phyloP scores from a whole-genome alignment of 2,113 vertebrate genomes.

The Pycnonotus jocosus region DNA sequence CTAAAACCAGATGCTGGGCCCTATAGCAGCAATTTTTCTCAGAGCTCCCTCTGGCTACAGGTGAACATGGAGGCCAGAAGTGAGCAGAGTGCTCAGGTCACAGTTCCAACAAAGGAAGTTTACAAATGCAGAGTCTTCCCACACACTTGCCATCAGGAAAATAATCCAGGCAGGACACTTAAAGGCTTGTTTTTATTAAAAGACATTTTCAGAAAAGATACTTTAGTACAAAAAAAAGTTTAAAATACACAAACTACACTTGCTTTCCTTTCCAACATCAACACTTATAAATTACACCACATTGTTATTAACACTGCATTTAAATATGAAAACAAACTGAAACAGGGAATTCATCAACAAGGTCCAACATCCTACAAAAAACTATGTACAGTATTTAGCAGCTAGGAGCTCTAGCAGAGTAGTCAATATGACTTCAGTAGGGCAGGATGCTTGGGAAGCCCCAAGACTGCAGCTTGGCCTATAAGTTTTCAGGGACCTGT shows the following conservation, averaged over 20 bases:
- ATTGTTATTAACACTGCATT: conserved; percentile 13
- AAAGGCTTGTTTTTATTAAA: conserved; percentile 50
- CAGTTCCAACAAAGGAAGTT: neutral
- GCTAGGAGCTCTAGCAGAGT: conserved; percentile 32
- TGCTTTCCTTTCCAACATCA: neutral
- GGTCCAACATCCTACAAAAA: conserved; percentile 1
- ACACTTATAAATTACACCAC: conserved; percentile 60
- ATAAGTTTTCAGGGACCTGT: neutral
- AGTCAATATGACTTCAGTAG: conserved; percentile 67
- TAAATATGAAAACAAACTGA: conserved; percentile 47
- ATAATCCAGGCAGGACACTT: neutral
- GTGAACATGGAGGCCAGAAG: neutral
- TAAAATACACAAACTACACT: conserved; percentile 30
- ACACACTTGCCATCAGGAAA: neutral
- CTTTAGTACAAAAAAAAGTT: conserved; percentile 34
- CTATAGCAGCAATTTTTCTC: neutral
- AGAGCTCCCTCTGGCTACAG: neutral
- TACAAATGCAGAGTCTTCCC: neutral
- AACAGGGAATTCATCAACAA: neutral
- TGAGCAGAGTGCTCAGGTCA: neutral
- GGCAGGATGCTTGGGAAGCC: conserved; percentile 46
- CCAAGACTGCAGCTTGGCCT: conserved; percentile 28
- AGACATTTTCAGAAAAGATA: conserved; percentile 45
- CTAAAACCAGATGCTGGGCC: neutral
- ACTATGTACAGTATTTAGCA: conserved; percentile 53